Evolutionary conservation across 2,888 invertebrate species (phyloP), one percentile per base, ranked within the genome.

Genomic region (Taphrorychus bicolor): DNA sequence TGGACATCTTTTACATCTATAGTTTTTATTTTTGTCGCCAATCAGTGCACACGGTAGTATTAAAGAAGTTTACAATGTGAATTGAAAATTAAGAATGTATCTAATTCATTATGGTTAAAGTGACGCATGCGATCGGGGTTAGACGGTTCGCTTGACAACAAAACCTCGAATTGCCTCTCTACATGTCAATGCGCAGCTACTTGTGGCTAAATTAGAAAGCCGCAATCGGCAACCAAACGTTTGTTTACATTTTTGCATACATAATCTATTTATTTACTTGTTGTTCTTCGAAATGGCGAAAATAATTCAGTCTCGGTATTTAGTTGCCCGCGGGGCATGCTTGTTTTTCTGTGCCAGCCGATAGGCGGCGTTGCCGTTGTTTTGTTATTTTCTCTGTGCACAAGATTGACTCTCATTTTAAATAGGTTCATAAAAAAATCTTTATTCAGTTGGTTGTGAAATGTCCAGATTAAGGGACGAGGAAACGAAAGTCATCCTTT

Each of bases 161-260:
- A 32, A 32, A 32, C 32, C 32, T 32, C 32, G 32, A 32, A 32
- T 32, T 32, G 11, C 32, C 32, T 32, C n/a, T n/a, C 32, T 11
- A 11, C 32, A 3, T 32, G 32, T 32, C 32, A 32, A 32, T 32
- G 45, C 51, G 21, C 51, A 24, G 5, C 21, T 17, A 17, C 19
- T 59, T 32, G 23, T 51, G 42, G 24, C 54, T 14, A 18, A 54
- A 59, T 65, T 65, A 65, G 65, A 65, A 65, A 65, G 62, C 62
- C 62, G 24, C 62, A 14, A 56, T 45, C 19, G 21, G 23, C 24
- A 24, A 60, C 17, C 32, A 18, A 48, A 17, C 16, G 21, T 67
- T 67, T 61, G 63, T 68, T 62, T 48, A 68, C 54, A 63, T 54
- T 59, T 59, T 54, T 59, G 68, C 63, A 68, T 68, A 54, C 63